Evolutionary conservation across 2,113 vertebrate species (phyloP).

Genomic region (Chelonoidis abingdonii): DNA sequence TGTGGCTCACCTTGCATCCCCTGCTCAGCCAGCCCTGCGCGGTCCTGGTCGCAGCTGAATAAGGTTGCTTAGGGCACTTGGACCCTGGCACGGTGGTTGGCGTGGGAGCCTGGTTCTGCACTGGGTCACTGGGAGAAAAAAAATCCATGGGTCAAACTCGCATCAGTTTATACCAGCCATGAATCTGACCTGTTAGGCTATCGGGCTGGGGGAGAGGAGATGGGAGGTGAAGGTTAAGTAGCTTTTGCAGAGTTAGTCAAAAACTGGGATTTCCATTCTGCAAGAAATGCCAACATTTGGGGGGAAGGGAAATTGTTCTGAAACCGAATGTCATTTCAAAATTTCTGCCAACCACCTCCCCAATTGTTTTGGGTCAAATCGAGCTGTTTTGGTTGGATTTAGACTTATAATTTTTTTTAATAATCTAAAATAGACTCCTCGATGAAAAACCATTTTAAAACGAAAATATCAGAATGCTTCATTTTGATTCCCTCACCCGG

Average conservation of each 20-base stretch:
- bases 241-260: too few species aligned
- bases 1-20: neutral
- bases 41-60: neutral
- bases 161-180: neutral
- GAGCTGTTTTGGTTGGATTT: too few species aligned
- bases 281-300: fast-evolving
- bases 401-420: too few species aligned
- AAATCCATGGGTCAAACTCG: neutral
- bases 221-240: fast-evolving
- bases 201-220: fast-evolving
- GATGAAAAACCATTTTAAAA: neutral
- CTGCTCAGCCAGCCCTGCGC: neutral
- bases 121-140: fast-evolving
- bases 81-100: too few species aligned
- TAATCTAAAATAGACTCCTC: neutral
- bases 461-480: neutral
- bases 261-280: neutral
- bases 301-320: neutral
- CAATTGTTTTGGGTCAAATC: neutral
- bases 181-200: neutral
- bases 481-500: neutral
- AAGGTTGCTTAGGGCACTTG: too few species aligned
- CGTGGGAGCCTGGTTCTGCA: neutral
- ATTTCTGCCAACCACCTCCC: neutral
- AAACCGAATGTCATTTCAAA: fast-evolving